Conservation (phyloP, 2,888 invertebrate species). For the Drosophila acutilabella region DNA sequence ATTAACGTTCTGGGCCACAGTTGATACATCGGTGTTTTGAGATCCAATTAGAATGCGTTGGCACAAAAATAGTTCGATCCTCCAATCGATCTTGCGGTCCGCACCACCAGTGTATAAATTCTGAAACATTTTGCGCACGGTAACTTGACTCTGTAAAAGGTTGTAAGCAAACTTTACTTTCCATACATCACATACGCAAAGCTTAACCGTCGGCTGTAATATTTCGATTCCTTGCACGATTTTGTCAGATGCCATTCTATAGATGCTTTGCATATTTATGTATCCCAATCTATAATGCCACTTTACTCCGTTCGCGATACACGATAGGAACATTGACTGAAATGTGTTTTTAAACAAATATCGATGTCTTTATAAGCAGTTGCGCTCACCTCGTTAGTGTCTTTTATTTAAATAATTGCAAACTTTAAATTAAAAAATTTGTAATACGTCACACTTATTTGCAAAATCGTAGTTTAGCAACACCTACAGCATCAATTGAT, state of each 20-base stretch:
- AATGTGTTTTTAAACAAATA: background rate
- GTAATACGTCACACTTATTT: no score
- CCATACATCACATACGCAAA: background rate
- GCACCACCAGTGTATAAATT: constrained; percentile 7
- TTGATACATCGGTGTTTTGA: no score
- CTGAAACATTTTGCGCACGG: constrained; percentile 3
- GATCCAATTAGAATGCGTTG: no score
- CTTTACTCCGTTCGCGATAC: background rate
- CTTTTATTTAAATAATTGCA: no score
- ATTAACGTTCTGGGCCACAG: background rate
- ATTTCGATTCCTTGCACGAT: background rate
- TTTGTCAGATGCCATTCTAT: no score
- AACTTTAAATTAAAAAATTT: no score
- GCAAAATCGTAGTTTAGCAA: no score
- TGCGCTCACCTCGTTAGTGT: no score
- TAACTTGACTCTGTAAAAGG: constrained; percentile 1
- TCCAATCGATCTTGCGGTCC: constrained; percentile 5
- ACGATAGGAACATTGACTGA: background rate
- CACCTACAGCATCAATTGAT: no score
- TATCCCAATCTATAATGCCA: background rate
- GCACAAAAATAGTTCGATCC: constrained; percentile 8
- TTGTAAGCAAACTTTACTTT: constrained; percentile 3
- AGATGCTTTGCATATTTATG: no score
- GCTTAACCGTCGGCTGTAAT: background rate
- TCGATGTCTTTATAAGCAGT: no score